Conservation (phyloP, 1,140 invertebrate genomes). For the Nasonia longicornis region DNA sequence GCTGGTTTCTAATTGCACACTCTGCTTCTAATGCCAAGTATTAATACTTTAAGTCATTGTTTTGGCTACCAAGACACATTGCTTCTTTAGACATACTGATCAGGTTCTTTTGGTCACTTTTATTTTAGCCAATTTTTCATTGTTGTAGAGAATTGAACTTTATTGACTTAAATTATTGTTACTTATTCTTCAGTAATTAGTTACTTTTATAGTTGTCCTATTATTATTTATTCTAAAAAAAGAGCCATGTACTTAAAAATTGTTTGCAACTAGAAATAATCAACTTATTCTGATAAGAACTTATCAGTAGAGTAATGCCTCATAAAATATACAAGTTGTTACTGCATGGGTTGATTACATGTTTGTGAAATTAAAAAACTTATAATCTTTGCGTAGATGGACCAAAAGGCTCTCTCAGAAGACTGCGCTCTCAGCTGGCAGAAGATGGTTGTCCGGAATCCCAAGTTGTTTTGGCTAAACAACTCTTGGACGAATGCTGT, state of each 20-base stretch:
- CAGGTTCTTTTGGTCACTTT: too few species aligned
- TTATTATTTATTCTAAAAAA: too few species aligned
- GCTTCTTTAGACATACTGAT: background rate
- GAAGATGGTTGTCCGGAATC: conserved; percentile 86
- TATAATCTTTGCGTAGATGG: conserved; percentile 70
- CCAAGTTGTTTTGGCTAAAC: conserved; percentile 82
- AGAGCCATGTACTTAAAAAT: background rate
- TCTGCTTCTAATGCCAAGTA: background rate
- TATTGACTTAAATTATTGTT: too few species aligned
- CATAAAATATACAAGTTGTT: background rate
- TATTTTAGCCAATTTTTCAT: too few species aligned
- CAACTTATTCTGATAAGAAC: conserved; percentile 30
- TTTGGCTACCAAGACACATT: background rate
- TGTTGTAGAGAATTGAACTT: too few species aligned
- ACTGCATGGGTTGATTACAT: background rate
- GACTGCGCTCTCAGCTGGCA: conserved; percentile 78
- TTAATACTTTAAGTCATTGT: background rate
- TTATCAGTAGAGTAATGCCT: conserved; percentile 21
- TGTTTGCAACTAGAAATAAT: conserved; percentile 21
- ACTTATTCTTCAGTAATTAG: too few species aligned
- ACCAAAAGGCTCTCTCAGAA: conserved; percentile 74
- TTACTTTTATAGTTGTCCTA: too few species aligned
- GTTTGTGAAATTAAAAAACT: background rate
- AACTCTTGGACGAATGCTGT: conserved; percentile 78
- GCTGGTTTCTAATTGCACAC: too few species aligned